Conservation (phyloP, 2,888 invertebrate species). For the Punctoribates punctum region DNA sequence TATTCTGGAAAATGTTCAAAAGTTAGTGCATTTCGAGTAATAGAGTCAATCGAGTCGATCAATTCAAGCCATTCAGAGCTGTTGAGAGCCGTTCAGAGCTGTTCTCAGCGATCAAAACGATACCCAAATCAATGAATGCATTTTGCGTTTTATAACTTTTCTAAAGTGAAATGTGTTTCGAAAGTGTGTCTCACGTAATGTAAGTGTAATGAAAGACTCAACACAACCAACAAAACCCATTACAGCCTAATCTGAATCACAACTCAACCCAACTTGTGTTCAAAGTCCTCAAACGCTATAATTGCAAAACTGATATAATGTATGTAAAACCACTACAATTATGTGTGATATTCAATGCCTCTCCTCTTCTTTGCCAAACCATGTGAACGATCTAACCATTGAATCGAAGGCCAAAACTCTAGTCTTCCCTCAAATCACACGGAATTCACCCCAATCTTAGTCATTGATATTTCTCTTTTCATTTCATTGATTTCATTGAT, state of each 20-base stretch:
- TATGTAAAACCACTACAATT: conserved; percentile 22
- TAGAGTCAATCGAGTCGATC: too few species aligned
- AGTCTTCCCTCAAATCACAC: conserved; percentile 18
- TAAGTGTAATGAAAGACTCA: not conserved
- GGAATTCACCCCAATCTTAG: not conserved
- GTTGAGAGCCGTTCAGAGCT: too few species aligned
- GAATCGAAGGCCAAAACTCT: not conserved
- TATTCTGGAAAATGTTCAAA: not conserved
- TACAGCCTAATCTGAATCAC: too few species aligned
- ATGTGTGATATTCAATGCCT: conserved; percentile 27
- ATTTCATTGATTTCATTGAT: not conserved
- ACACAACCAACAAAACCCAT: not conserved
- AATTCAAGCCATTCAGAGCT: too few species aligned
- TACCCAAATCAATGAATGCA: not conserved
- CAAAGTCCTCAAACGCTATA: conserved; percentile 15
- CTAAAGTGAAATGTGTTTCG: conserved; percentile 4
- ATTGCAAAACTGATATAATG: conserved; percentile 23
- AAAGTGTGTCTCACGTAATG: conserved; percentile 15
- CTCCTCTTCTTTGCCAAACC: not conserved
- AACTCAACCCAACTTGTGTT: conserved; percentile 15
- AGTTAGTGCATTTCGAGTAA: not conserved
- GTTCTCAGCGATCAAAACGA: too few species aligned
- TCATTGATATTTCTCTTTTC: not conserved
- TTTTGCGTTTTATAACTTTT: not conserved
- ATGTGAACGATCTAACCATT: conserved; percentile 22